Base-by-base conservation (phyloP, 2,888 invertebrate species). In the Atrina japonica region DNA sequence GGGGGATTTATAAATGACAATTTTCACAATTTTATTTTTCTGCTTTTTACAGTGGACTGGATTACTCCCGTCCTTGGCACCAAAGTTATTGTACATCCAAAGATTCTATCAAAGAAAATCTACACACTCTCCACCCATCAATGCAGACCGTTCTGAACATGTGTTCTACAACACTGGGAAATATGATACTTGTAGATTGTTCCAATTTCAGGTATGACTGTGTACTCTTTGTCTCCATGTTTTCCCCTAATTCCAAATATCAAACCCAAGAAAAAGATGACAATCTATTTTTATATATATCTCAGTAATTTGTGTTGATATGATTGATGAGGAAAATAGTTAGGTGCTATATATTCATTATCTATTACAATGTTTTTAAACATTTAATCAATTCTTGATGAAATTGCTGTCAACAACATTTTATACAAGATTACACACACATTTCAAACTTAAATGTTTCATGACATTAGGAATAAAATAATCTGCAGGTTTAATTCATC, bases 61-160 rank as follows among this genome's bases (percentile, higher is more conserved):
- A 91, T 74, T 91, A 77, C 75, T 90, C 90, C 0, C 83, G 87
- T 27, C 88, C 89, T 16, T 91, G 90, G 90, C 90, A 90, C 72
- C 83, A 88, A 14, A 75, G 70, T 27, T 91, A 83, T 74, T 53
- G 88, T 9, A 75, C 75, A 3, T 80, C 86, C 30, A 81, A 76
- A 49, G 84, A 88, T 49, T 70, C 59, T 18, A 88, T 91, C 27
- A 67, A 77, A 3, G 79, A 83, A 11, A 86, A 87, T 67, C 84
- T 91, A 21, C 89, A 89, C 78, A 83, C 87, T 41, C 78, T 91
- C 14, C 90, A 90, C 72, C 90, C 90, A 5, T 88, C 90, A 41
- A 88, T 89, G 87, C 88, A 88, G 82, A 81, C 75, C 5, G 85
- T 90, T 5, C 80, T 91, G 23, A 81, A 84, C 30, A 85, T 90